phyloP scores from a whole-genome alignment of 2,113 vertebrate genomes.

The Mesocricetus auratus region DNA sequence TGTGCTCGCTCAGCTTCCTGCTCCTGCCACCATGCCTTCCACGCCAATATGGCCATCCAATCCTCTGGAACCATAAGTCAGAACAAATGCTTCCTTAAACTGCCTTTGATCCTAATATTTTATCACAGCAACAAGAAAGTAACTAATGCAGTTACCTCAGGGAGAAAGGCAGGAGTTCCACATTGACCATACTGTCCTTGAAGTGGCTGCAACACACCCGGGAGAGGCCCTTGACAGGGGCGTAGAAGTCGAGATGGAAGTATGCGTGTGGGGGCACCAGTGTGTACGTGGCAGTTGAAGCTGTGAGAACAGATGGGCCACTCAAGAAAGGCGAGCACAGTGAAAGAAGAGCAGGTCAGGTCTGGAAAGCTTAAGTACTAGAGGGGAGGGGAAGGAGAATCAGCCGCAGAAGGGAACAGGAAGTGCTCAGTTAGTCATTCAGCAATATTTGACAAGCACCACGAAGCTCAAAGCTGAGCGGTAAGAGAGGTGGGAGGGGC shows the following conservation, averaged over 20 bases:
- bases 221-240: neutral
- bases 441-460: neutral
- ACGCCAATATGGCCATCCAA: neutral
- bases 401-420: neutral
- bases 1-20: neutral
- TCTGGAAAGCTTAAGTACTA: conserved; percentile 10
- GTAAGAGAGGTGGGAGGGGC: neutral
- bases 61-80: neutral
- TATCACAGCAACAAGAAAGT: neutral
- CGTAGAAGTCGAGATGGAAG: neutral
- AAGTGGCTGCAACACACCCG: neutral
- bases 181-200: conserved; percentile 10
- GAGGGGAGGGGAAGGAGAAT: conserved; percentile 2
- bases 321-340: neutral
- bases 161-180: neutral
- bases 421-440: conserved; percentile 1
- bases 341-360: neutral
- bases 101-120: neutral
- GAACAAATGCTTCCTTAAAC: neutral
- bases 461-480: neutral
- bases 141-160: neutral
- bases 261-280: neutral
- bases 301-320: neutral
- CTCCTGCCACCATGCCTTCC: neutral
- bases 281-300: neutral